Evolutionary conservation across 2,797 vertebrate species (phyloP).

Genomic region (Dermochelys coriacea): DNA sequence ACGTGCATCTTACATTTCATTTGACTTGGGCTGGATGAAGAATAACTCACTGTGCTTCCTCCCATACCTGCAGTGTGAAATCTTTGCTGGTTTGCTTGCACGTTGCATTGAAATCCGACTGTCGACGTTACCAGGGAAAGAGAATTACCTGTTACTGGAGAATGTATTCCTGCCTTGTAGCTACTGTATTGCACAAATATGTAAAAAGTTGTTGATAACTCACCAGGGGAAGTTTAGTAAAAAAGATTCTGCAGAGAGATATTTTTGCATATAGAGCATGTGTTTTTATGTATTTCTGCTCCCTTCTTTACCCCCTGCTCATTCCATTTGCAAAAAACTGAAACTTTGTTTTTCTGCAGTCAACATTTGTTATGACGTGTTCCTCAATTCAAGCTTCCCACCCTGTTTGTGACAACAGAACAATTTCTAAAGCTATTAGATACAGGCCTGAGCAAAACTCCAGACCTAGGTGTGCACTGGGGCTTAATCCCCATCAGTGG

Average conservation of each 20-base stretch:
- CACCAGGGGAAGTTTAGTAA: constrained; percentile 36
- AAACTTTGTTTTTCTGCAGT: constrained; percentile 52
- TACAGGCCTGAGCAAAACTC: fast-evolving
- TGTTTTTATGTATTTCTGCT: constrained; percentile 43
- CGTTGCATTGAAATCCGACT: not conserved
- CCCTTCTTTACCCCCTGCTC: not conserved
- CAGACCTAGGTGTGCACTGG: not conserved
- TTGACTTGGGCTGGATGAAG: not conserved
- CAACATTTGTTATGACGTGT: constrained; percentile 43
- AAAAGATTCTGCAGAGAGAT: not conserved
- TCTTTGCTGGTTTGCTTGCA: not conserved
- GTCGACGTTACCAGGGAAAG: constrained; percentile 50
- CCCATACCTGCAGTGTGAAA: not conserved
- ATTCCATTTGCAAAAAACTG: constrained; percentile 51
- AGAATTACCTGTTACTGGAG: constrained; percentile 56
- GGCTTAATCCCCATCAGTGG: not conserved
- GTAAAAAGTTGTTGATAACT: not conserved
- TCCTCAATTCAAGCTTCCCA: not conserved
- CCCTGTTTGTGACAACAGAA: constrained; percentile 15
- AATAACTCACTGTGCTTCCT: not conserved
- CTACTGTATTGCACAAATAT: not conserved
- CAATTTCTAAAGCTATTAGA: not conserved
- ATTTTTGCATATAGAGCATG: not conserved
- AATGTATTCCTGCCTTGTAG: constrained; percentile 18
- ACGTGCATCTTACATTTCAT: not conserved